A percentile compares a stretch with the other conserved stretches of the same genome.
These are phyloP conservation scores for Pachyrhynchus sulphureomaculatus DNA, from an alignment of 1,140 invertebrate genomes.

Conservation along the genomic window DNA sequence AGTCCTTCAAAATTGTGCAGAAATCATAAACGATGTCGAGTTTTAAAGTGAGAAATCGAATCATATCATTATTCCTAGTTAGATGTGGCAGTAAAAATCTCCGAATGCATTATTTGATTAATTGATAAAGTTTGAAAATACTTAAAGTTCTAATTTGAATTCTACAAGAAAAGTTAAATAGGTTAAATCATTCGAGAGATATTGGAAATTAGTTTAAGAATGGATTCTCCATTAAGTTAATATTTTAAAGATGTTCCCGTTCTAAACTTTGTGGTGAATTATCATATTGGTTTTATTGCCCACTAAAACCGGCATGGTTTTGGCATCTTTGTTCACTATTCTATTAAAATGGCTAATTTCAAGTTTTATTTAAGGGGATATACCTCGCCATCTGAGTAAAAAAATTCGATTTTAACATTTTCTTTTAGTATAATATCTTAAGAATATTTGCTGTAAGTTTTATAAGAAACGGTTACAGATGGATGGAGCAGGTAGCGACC, in stretches of 20 bases:
- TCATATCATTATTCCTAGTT: slow-evolving; percentile 2
- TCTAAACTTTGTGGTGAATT: slow-evolving; percentile 13
- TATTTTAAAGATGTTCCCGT: slow-evolving; percentile 13
- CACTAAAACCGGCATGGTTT: too few relatives aligned
- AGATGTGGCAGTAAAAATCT: slow-evolving; percentile 8
- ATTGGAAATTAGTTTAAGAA: slow-evolving; percentile 11
- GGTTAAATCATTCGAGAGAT: slow-evolving; percentile 18
- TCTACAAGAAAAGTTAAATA: slow-evolving; percentile 17
- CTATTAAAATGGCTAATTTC: too few relatives aligned
- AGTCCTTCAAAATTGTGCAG: too few relatives aligned
- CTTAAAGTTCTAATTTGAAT: slow-evolving; percentile 13
- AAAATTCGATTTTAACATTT: too few relatives aligned
- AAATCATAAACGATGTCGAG: not conserved
- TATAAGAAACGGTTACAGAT: too few relatives aligned
- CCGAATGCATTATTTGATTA: slow-evolving; percentile 21
- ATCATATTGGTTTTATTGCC: slow-evolving; percentile 11
- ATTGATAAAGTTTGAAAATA: slow-evolving; percentile 18
- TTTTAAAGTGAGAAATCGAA: slow-evolving; percentile 8
- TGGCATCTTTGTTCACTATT: too few relatives aligned
- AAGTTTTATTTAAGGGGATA: too few relatives aligned
- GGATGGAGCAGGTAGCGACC: too few relatives aligned
- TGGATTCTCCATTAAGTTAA: slow-evolving; percentile 15
- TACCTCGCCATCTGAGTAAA: too few relatives aligned
- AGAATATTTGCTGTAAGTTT: too few relatives aligned
- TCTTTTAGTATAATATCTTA: too few relatives aligned